These are phyloP conservation scores for Leptobrachium ailaonicum DNA, from an alignment of 2,113 vertebrate species.

Conservation along the genomic window DNA sequence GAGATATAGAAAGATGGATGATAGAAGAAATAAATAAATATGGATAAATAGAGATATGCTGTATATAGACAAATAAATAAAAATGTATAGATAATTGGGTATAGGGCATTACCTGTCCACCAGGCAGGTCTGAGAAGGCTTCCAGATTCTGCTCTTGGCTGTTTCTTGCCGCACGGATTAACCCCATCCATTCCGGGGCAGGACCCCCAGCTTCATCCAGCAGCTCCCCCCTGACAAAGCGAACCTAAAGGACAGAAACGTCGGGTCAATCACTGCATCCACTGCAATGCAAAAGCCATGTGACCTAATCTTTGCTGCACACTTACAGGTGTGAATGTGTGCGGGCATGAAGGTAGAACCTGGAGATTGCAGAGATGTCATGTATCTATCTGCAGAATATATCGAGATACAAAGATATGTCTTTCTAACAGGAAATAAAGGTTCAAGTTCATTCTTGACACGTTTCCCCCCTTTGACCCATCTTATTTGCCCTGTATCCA, in stretches of 20 bases:
- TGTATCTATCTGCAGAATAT: too few relatives aligned
- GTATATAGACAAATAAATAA: too few relatives aligned
- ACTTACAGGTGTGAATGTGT: too few relatives aligned
- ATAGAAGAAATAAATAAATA: constrained; percentile 33
- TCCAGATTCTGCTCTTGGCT: constrained; percentile 93
- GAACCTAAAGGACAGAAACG: constrained; percentile 75
- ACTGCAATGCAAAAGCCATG: not conserved
- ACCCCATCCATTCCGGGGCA: constrained; percentile 91
- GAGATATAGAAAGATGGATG: not conserved
- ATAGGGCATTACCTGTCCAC: constrained; percentile 83
- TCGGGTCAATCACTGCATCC: not conserved
- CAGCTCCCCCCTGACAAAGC: constrained; percentile 87
- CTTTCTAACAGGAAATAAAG: not conserved
- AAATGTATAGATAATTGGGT: too few relatives aligned
- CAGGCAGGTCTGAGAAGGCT: constrained; percentile 90
- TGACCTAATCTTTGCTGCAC: constrained; percentile 1
- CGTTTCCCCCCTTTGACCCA: not conserved
- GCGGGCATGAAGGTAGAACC: too few relatives aligned
- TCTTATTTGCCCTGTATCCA: not conserved
- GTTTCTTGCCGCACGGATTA: constrained; percentile 92
- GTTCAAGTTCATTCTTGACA: not conserved
- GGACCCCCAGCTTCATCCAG: constrained; percentile 89
- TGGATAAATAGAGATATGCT: too few relatives aligned
- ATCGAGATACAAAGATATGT: too few relatives aligned
- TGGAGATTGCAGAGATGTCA: too few relatives aligned